Base-by-base conservation (phyloP, 2,113 vertebrate species). In the Microcebus murinus region DNA sequence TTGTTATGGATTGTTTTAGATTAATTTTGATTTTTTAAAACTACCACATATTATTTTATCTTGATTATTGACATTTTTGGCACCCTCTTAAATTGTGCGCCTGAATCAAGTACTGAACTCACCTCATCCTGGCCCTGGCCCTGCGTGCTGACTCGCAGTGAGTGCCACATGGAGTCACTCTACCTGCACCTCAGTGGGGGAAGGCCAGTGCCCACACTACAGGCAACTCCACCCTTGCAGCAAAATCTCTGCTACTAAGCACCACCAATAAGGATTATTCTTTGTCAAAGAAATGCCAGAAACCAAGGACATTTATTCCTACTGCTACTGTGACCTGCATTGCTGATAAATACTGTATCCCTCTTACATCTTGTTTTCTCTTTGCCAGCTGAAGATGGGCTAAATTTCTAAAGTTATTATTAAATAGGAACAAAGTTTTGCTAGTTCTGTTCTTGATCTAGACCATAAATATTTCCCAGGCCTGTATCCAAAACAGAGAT, bases 401-500 rank as follows among this genome's bases (percentile, higher is more conserved):
- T 92, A n/a, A 29, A 94, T 90, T 96, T 90, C 84, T 96, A 77
- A 95, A 90, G 55, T 94, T 70, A 71, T 68, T 82, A 71, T 79
- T 91, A 93, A 94, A 83, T 36, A 57, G 25, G 27, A 90, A 45
- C 63, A 87, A 91, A 90, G 55, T 88, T 96, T 89, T 93, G 31
- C 67, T 67, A 71, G 59, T 85, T 92, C 61, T 82, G 12, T 55
- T 92, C 59, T 96, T 95, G 82, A 85, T 88, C 85, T 94, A 96
- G 61, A 86, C n/a, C 70, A 88, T 63, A 77, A 70, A 29, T 74
- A 82, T 74, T 94, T 94, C 31, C 27, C 68, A 92, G 36, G 36
- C 65, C 45, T 85, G 9, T 68, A 80, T 77, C 3, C 20, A 73
- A 89, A 96, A 88, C 39, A 74, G 48, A 96, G 21, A 92, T 17